Evolutionary conservation across 1,140 invertebrate species (phyloP), one percentile per base, ranked within the genome.

Genomic region (Drosophila serrata): DNA sequence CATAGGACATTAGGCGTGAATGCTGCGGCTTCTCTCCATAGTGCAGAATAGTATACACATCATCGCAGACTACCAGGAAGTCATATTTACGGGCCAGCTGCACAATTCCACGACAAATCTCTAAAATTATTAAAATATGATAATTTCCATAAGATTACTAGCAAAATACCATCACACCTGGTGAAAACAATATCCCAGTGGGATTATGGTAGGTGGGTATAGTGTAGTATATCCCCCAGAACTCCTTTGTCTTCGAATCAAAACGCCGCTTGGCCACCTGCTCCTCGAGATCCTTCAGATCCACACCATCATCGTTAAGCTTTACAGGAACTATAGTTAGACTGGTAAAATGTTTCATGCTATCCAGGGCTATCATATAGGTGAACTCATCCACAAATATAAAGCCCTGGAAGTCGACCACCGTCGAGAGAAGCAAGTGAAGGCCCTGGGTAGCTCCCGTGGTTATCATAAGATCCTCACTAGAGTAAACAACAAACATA

Each of bases 161-260:
- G 3, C 11, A 1, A 27, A n/a, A 24, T 24, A 15, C 0, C 1
- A 8, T 1, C 90, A 93, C 84, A 94, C 94, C 87, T 90, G 94
- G 92, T 35, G 92, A 93, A 73, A 94, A 91, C 42, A 93, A 73
- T 73, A 93, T 93, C 55, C 95, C 95, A 35, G 94, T 95, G 12
- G 95, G 95, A 93, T 96, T 96, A 63, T 95, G 95, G 86, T 94
- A 96, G 5, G 93, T 94, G 9, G 95, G 95, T 74, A 96, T 94
- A 0, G 94, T 93, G 72, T 96, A 96, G 68, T 95, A 94, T 81
- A 95, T 93, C 3, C 92, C 94, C 93, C 94, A 95, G 68, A 95
- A 95, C 65, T 94, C 93, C 82, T 95, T 93, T 0, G 92, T 85
- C 8, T 93, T 57, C 0, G 90, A 93, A n/a, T 87, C 67, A 24